Conservation (phyloP, 2,888 invertebrate species). For the Notocelia uddmanniana region DNA sequence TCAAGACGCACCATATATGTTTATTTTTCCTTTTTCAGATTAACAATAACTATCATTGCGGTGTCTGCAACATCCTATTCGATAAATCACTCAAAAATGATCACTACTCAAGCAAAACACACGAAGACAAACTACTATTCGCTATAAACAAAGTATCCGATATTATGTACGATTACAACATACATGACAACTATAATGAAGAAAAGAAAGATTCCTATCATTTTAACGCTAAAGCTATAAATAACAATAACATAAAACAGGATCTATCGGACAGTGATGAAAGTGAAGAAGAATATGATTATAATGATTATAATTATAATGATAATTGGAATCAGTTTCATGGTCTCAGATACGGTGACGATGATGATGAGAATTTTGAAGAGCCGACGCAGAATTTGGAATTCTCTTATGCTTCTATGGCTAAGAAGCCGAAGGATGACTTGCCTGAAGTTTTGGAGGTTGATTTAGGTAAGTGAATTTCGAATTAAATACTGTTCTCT, state of each 20-base stretch:
- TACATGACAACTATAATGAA: slow-evolving; percentile 17
- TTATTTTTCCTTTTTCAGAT: slow-evolving; percentile 53
- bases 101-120: slow-evolving; percentile 52
- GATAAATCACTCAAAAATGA: neutral
- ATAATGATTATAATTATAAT: neutral
- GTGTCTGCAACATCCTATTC: slow-evolving; percentile 56
- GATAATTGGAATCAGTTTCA: slow-evolving; percentile 3
- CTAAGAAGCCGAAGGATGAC: slow-evolving; percentile 48
- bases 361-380: slow-evolving; percentile 37
- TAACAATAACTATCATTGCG: slow-evolving; percentile 56
- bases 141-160: slow-evolving; percentile 53
- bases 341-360: slow-evolving; percentile 9
- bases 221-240: slow-evolving; percentile 44
- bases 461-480: slow-evolving; percentile 48
- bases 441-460: slow-evolving; percentile 52
- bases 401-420: slow-evolving; percentile 58
- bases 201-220: slow-evolving; percentile 47
- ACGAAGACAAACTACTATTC: slow-evolving; percentile 50
- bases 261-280: neutral
- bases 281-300: neutral
- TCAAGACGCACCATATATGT: no score
- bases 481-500: no score
- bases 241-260: slow-evolving; percentile 23
- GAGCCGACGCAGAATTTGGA: slow-evolving; percentile 17
- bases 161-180: slow-evolving; percentile 45